These are phyloP conservation scores for Cassiopea andromeda DNA, from an alignment of 30 jellyfish, hydroid and myxozoan species.

Conservation along the genomic window DNA sequence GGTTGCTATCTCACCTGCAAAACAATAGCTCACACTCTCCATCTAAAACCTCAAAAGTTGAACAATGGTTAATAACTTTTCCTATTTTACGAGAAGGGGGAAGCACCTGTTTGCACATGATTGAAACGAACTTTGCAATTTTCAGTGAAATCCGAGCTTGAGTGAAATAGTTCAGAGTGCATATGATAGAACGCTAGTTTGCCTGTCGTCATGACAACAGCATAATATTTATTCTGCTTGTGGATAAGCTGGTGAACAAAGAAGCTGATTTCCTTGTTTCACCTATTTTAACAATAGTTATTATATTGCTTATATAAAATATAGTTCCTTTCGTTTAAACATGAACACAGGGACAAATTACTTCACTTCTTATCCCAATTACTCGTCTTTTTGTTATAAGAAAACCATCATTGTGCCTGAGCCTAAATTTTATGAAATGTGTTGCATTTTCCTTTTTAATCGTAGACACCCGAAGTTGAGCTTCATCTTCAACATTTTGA, in stretches of 20 bases:
- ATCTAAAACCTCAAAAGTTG: conserved; percentile 8
- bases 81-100: conserved; percentile 28
- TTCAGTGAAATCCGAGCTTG: not conserved
- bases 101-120: conserved; percentile 2
- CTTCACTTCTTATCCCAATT: not conserved
- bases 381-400: no score
- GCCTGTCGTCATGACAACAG: not conserved
- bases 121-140: not conserved
- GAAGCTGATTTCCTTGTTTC: not conserved
- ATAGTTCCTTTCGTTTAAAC: not conserved
- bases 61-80: conserved; percentile 3
- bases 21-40: not conserved
- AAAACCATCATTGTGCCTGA: no score
- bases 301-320: not conserved
- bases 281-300: not conserved
- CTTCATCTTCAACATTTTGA: no score
- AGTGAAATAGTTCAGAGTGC: not conserved
- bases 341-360: not conserved
- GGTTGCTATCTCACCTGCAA: conserved; percentile 1
- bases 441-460: no score
- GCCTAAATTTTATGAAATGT: no score
- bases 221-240: not conserved
- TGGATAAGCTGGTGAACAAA: not conserved
- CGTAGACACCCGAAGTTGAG: no score
- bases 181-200: not conserved